Evolutionary conservation across 2,888 invertebrate genomes (phyloP).

Genomic region (Ophonus ardosiacus): DNA sequence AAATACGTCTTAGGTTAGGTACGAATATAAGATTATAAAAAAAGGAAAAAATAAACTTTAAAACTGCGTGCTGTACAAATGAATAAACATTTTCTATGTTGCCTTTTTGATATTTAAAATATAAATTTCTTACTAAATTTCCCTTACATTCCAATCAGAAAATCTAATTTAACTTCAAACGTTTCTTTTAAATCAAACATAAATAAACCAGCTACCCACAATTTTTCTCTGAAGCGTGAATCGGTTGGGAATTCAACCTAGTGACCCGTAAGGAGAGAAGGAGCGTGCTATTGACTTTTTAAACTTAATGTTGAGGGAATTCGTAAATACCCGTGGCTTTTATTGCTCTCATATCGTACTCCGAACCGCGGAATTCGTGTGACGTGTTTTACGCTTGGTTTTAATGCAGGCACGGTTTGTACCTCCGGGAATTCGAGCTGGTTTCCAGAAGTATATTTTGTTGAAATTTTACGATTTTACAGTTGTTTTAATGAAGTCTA

Average conservation of each 20-base stretch:
- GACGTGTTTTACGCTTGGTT: slow-evolving; percentile 46
- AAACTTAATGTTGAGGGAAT: slow-evolving; percentile 58
- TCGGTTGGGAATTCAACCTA: slow-evolving; percentile 20
- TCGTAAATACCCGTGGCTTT: slow-evolving; percentile 48
- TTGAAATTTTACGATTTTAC: slow-evolving; percentile 28
- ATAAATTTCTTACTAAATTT: neutral
- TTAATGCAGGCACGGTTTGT: slow-evolving; percentile 35
- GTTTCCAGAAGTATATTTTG: neutral
- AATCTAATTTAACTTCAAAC: slow-evolving; percentile 21
- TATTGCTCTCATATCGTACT: slow-evolving; percentile 49
- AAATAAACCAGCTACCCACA: neutral
- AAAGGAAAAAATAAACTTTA: too few species aligned
- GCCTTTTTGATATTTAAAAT: neutral
- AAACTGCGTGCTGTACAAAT: neutral
- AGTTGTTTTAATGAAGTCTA: slow-evolving; percentile 35
- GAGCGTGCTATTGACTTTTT: slow-evolving; percentile 55
- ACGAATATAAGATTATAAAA: too few species aligned
- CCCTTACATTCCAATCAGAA: neutral
- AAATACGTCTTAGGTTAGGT: too few species aligned
- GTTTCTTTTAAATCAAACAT: neutral
- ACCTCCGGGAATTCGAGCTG: slow-evolving; percentile 3
- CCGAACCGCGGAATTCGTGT: slow-evolving; percentile 32
- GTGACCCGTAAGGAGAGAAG: slow-evolving; percentile 32
- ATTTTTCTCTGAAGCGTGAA: neutral
- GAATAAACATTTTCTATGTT: neutral